Conservation (phyloP, 2,888 invertebrate genomes). For the Apodemia mormo region DNA sequence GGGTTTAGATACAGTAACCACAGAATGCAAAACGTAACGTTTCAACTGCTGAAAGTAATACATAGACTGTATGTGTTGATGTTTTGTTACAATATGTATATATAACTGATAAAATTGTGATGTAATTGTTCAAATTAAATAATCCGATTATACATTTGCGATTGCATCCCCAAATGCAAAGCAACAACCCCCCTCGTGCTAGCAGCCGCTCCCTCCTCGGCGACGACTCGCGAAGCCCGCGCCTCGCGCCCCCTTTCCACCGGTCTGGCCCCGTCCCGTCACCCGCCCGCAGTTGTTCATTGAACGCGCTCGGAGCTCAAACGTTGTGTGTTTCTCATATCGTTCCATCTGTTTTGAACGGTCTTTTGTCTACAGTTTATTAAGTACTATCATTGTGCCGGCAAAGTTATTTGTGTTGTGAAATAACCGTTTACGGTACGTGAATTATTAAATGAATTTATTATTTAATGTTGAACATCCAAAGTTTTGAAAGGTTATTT, state of each 20-base stretch:
- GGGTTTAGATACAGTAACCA: too few species aligned
- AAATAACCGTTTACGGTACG: conserved; percentile 77
- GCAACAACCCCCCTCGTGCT: not conserved
- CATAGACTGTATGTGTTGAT: not conserved
- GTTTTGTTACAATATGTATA: not conserved
- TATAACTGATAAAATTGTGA: not conserved
- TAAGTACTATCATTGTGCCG: conserved; percentile 55
- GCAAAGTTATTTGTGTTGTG: conserved; percentile 69
- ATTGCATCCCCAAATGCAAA: conserved; percentile 21
- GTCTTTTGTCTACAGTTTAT: conserved; percentile 67
- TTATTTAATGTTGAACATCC: conserved; percentile 65
- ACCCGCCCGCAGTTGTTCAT: conserved; percentile 63
- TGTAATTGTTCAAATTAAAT: conserved; percentile 6
- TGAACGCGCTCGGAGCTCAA: conserved; percentile 69
- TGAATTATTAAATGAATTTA: conserved; percentile 63
- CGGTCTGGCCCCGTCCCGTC: conserved; percentile 35
- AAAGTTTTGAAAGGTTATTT: conserved; percentile 80
- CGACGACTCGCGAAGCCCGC: conserved; percentile 41
- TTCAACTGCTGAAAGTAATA: not conserved
- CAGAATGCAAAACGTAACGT: not conserved
- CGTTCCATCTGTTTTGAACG: conserved; percentile 59
- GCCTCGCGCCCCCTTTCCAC: conserved; percentile 42
- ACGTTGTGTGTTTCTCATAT: conserved; percentile 48
- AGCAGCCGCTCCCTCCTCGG: conserved; percentile 14
- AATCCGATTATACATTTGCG: not conserved